Evolutionary conservation across 2,888 invertebrate species (phyloP).

Genomic region (Rhyacophila evoluta): DNA sequence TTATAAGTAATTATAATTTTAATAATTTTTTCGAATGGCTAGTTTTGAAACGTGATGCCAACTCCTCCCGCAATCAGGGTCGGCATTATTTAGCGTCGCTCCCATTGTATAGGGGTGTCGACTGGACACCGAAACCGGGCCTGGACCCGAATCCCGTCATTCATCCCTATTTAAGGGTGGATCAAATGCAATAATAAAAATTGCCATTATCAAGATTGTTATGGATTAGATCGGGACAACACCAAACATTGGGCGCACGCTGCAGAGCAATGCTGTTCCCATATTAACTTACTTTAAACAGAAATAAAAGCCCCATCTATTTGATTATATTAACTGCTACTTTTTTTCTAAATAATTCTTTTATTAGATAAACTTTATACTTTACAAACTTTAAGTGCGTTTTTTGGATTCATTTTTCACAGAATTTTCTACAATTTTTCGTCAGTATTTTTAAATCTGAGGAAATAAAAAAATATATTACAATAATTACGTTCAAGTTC

Average conservation of each 20-base stretch:
- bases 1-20: no score
- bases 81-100: conserved; percentile 32
- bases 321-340: no score
- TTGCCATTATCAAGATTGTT: conserved; percentile 52
- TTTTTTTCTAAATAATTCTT: no score
- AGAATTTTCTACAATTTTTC: no score
- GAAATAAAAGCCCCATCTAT: no score
- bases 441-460: no score
- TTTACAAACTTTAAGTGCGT: no score
- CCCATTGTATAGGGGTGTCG: conserved; percentile 61
- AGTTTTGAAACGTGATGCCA: not conserved
- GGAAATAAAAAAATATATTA: no score
- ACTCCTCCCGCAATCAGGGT: conserved; percentile 35
- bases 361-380: no score
- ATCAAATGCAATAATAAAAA: conserved; percentile 51
- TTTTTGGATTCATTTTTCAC: no score
- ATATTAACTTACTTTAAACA: not conserved
- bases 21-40: no score
- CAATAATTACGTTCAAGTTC: no score
- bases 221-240: conserved; percentile 50
- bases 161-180: conserved; percentile 31
- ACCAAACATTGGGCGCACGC: not conserved
- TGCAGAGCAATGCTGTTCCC: not conserved
- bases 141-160: conserved; percentile 20
- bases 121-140: conserved; percentile 44